Evolutionary conservation across 1,140 invertebrate species (phyloP).

Genomic region (Zaprionus davidi): DNA sequence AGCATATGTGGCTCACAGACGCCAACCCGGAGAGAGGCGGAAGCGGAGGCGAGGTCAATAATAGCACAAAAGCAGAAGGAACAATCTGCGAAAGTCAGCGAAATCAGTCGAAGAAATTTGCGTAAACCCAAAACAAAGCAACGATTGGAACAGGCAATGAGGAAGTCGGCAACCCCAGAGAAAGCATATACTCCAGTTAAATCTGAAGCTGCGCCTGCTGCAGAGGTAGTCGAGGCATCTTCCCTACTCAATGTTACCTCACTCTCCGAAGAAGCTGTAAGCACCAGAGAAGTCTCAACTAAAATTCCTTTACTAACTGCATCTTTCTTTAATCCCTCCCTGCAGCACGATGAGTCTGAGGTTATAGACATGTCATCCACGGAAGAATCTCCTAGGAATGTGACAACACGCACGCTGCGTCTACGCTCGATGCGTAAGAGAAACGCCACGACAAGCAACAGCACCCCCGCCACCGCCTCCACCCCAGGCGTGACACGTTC

Average conservation of each 20-base stretch:
- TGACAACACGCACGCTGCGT: conserved; percentile 27
- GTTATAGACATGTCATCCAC: conserved; percentile 64
- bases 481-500: too few species aligned
- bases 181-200: background rate
- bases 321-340: background rate
- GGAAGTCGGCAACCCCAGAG: background rate
- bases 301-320: background rate
- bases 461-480: too few species aligned
- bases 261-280: background rate
- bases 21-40: conserved; percentile 19
- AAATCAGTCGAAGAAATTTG: conserved; percentile 44
- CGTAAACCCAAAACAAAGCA: conserved; percentile 42
- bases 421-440: conserved; percentile 54
- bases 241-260: background rate
- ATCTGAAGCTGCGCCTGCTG: background rate
- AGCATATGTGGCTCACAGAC: conserved; percentile 26
- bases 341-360: conserved; percentile 43
- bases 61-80: conserved; percentile 1
- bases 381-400: conserved; percentile 13
- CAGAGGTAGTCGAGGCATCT: background rate
- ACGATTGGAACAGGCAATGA: conserved; percentile 43
- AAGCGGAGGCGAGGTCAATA: conserved; percentile 14
- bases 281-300: background rate
- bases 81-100: background rate
- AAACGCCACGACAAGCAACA: conserved; percentile 15